A percentile compares a stretch with the other conserved stretches of the same genome.
Evolutionary conservation across 1,140 invertebrate genomes (phyloP).

Genomic region (Dysdera silvatica): DNA sequence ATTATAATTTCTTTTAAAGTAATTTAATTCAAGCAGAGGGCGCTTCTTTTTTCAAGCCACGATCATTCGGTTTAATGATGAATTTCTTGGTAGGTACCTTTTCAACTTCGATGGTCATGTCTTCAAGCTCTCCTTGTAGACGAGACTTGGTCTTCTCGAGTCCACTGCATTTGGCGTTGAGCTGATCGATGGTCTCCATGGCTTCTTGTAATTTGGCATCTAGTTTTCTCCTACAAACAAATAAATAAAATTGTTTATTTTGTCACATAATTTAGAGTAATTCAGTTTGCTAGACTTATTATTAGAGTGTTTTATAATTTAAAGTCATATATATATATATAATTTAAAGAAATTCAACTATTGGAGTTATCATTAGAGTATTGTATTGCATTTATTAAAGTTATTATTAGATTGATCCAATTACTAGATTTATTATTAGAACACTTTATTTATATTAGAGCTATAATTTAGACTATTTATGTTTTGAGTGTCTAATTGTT

Average conservation of each 20-base stretch:
- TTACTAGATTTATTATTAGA: background rate
- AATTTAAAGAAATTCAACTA: no score
- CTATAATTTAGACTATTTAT: background rate
- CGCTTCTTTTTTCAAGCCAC: no score
- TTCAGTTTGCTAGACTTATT: background rate
- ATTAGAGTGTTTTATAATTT: background rate
- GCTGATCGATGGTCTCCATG: conserved; percentile 93
- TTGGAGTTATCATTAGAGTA: no score
- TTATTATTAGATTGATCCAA: no score
- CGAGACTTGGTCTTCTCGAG: conserved; percentile 97
- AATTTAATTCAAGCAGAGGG: no score
- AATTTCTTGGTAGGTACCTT: conserved; percentile 37
- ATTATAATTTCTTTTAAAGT: no score
- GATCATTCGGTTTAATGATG: background rate
- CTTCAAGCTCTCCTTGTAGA: conserved; percentile 93
- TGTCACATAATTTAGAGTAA: background rate
- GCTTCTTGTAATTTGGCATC: conserved; percentile 92
- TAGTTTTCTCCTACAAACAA: conserved; percentile 57
- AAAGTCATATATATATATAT: background rate
- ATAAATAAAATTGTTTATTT: background rate
- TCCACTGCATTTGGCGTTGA: conserved; percentile 91
- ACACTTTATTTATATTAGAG: background rate
- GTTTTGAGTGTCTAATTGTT: background rate
- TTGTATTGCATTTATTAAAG: no score
- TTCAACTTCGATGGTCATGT: conserved; percentile 95